phyloP scores from a whole-genome alignment of 2,888 invertebrate species.

The Drosophila melanosoma region DNA sequence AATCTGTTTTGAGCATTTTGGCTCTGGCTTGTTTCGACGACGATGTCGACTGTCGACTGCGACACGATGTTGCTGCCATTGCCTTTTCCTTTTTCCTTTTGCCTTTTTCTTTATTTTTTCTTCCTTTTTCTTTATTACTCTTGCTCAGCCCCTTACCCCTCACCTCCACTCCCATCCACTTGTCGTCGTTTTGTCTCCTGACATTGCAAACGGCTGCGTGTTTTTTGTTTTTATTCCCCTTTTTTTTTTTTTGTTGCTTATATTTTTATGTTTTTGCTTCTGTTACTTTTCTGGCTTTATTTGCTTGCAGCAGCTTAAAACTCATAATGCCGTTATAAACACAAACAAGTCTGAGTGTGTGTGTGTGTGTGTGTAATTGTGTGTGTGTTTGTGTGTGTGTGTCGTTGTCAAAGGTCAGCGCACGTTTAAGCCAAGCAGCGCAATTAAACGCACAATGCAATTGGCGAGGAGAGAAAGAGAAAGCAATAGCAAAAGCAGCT shows the following conservation, averaged over 20 bases:
- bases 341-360: slow-evolving; percentile 45
- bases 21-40: slow-evolving; percentile 48
- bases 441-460: slow-evolving; percentile 77
- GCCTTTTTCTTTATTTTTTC: neutral
- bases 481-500: slow-evolving; percentile 20
- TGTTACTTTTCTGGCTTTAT: slow-evolving; percentile 54
- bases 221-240: slow-evolving; percentile 11
- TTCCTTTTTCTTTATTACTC: slow-evolving; percentile 11
- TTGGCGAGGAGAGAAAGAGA: slow-evolving; percentile 22
- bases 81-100: slow-evolving; percentile 14
- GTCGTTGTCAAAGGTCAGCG: slow-evolving; percentile 76
- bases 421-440: slow-evolving; percentile 78
- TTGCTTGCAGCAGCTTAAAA: slow-evolving; percentile 69
- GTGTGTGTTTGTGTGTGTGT: slow-evolving; percentile 30
- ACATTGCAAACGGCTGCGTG: slow-evolving; percentile 67
- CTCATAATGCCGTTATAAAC: slow-evolving; percentile 77
- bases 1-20: slow-evolving; percentile 75
- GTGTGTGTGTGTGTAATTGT: slow-evolving; percentile 12
- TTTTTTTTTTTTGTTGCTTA: slow-evolving; percentile 40
- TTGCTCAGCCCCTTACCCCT: neutral
- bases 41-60: slow-evolving; percentile 20
- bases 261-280: slow-evolving; percentile 35
- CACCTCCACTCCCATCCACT: slow-evolving; percentile 38
- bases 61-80: slow-evolving; percentile 55
- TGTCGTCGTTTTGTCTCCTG: slow-evolving; percentile 76